Conservation (phyloP, 2,888 invertebrate species). For the Cancer borealis region DNA sequence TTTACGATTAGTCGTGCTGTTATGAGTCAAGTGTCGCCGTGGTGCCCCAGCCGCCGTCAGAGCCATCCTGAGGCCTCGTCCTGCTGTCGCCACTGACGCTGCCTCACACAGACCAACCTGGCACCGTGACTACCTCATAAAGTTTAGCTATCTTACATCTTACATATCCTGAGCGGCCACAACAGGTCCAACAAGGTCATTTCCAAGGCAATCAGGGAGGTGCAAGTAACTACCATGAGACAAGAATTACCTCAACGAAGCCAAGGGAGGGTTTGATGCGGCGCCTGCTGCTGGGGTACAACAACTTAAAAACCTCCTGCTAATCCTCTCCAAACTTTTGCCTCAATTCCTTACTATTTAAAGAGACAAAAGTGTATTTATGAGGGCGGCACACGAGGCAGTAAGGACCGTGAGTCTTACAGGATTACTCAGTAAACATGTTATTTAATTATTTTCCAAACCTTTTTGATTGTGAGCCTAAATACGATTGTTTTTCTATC, state of each 20-base stretch:
- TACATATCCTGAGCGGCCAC: background rate
- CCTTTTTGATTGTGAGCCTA: background rate
- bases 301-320: background rate
- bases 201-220: background rate
- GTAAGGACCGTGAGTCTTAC: background rate
- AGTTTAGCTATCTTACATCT: background rate
- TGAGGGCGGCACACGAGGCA: background rate
- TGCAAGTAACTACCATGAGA: background rate
- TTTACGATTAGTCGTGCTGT: background rate
- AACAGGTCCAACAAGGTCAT: background rate
- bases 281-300: background rate
- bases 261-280: background rate
- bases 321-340: background rate
- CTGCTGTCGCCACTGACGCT: background rate
- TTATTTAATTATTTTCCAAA: constrained; percentile 2
- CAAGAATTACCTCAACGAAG: background rate
- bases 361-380: background rate
- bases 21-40: background rate
- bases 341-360: background rate
- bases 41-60: background rate
- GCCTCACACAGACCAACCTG: background rate
- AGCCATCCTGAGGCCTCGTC: background rate
- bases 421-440: background rate
- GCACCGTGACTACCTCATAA: background rate
- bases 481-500: background rate